A percentile compares a stretch with the other conserved stretches of the same genome.
Evolutionary conservation across 1,140 invertebrate species (phyloP).

Genomic region (Mesaphorura yosii): DNA sequence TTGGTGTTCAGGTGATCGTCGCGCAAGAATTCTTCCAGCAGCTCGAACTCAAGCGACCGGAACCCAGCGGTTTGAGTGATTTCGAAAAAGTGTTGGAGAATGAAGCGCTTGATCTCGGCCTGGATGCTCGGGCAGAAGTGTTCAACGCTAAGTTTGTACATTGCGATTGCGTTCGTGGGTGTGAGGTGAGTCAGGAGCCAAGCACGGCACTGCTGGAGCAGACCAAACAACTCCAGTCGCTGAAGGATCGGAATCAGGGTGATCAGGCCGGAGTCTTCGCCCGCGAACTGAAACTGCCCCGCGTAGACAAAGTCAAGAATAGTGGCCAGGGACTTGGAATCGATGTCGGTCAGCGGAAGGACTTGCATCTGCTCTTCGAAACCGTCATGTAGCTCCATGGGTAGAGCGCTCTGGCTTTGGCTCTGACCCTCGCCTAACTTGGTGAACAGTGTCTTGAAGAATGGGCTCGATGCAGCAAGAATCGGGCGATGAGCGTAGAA

Average conservation of each 20-base stretch:
- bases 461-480: constrained; percentile 52
- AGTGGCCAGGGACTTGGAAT: constrained; percentile 36
- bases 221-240: constrained; percentile 48
- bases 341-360: too few species aligned
- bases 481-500: constrained; percentile 53
- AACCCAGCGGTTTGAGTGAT: constrained; percentile 37
- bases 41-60: constrained; percentile 41
- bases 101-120: constrained; percentile 41
- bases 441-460: constrained; percentile 55
- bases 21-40: constrained; percentile 44
- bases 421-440: constrained; percentile 40
- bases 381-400: too few species aligned
- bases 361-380: too few species aligned
- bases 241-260: constrained; percentile 51
- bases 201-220: constrained; percentile 52
- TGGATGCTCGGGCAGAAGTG: constrained; percentile 52
- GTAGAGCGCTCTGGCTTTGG: constrained; percentile 39
- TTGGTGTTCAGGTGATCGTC: constrained; percentile 59
- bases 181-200: constrained; percentile 42
- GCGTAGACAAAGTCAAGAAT: constrained; percentile 57
- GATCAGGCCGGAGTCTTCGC: constrained; percentile 49
- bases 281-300: constrained; percentile 45
- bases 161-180: constrained; percentile 50
- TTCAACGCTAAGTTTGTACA: constrained; percentile 56
- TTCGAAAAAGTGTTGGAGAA: constrained; percentile 32